Conservation (phyloP, 2,888 invertebrate genomes). For the Dolichopus griseipennis region DNA sequence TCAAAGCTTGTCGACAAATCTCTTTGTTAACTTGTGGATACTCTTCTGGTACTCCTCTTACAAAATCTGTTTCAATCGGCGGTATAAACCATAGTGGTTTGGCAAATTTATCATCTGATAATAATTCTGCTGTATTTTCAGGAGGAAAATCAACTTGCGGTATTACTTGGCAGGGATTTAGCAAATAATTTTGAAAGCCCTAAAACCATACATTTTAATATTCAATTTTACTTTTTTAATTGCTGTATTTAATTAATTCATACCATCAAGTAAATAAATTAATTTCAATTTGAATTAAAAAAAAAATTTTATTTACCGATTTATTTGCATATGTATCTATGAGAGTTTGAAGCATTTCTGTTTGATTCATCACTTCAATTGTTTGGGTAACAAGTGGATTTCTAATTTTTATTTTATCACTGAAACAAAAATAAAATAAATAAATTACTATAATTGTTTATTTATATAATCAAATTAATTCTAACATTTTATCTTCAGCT, state of each 20-base stretch:
- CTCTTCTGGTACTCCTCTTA: conserved; percentile 31
- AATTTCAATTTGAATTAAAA: neutral
- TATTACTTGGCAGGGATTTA: conserved; percentile 41
- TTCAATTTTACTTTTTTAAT: neutral
- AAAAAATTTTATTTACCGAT: conserved; percentile 31
- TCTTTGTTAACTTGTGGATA: conserved; percentile 31
- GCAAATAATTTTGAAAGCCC: conserved; percentile 37
- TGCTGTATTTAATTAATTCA: neutral
- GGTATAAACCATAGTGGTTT: conserved; percentile 42
- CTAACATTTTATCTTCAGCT: conserved; percentile 9
- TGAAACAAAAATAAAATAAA: conserved; percentile 18
- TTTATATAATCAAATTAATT: neutral
- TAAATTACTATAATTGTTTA: neutral
- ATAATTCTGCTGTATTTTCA: conserved; percentile 37
- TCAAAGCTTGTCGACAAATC: conserved; percentile 31
- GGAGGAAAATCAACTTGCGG: conserved; percentile 41
- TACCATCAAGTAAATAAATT: too few species aligned
- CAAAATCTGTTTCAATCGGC: conserved; percentile 34
- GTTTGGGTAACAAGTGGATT: conserved; percentile 41
- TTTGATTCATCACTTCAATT: conserved; percentile 43
- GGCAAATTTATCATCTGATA: conserved; percentile 35
- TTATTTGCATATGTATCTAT: conserved; percentile 42
- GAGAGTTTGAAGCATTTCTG: conserved; percentile 39
- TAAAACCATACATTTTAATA: conserved; percentile 19
- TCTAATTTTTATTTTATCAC: conserved; percentile 32